Evolutionary conservation across 1,140 invertebrate genomes (phyloP), one percentile per base, ranked within the genome.

Genomic region (Chionoecetes opilio): DNA sequence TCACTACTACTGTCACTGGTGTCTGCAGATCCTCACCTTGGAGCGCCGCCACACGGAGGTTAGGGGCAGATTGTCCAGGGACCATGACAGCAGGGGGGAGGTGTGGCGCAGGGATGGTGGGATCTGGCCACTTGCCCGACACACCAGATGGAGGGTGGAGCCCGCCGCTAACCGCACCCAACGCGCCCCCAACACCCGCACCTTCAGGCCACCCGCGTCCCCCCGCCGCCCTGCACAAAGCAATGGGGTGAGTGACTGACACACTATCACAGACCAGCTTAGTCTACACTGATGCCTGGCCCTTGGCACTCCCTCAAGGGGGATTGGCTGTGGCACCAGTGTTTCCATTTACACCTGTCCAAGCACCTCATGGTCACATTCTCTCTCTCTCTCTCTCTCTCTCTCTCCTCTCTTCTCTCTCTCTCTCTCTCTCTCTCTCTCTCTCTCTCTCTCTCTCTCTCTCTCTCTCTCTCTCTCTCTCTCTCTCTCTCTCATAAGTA

Each of bases 61-160:
- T 29, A 93, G 38, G 6, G 93, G 82, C 5, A 93, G 34, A 6
- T 35, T 85, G 26, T 93, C 53, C 2, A 93, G 38, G 26, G 93
- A 63, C 93, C 93, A 93, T 17, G 93, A 93, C n/a, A 93, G 87
- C 41, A 93, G 85, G 26, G 84, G 93, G 26, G 87, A 31, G 0
- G 37, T 93, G 85, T 89, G 26, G 85, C 34, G 14, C 31, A 53
- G 3, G 14, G 35, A 84, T 2, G 31, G 35, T 2, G 88, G 85
- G 3, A 31, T 46, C 37, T 87, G 87, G 29, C 93, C 93, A 2
- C 31, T n/a, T 14, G 85, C 93, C 53, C 35, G 41, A n/a, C 93
- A 93, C 9, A 93, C 86, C 29, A 93, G 93, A 31, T 35, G 84
- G 0, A 93, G 93, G 2, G 85, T 75, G 0, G 26, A 41, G 0